Percentiles rank a stretch among this genome's conserved stretches.
Evolutionary conservation across 2,113 vertebrate genomes (phyloP).

Genomic region (Casuarius casuarius): DNA sequence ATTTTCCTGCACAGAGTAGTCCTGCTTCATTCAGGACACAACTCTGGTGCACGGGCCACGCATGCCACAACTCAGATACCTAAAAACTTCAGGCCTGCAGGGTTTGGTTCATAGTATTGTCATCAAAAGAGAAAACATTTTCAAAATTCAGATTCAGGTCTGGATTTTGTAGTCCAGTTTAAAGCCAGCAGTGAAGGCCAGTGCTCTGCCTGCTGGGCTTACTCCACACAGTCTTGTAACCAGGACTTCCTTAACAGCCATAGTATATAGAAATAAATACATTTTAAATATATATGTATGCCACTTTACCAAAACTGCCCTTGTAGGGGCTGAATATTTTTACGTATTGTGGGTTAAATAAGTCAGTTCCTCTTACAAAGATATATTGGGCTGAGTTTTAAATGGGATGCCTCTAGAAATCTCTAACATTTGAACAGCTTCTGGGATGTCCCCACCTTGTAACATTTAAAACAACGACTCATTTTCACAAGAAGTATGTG

Average conservation of each 20-base stretch:
- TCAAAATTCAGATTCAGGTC: background rate
- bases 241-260: background rate
- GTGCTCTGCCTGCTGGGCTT: background rate
- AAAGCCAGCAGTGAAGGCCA: background rate
- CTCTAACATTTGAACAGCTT: constrained; percentile 15
- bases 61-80: background rate
- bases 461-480: constrained; percentile 31
- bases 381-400: background rate
- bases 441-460: background rate
- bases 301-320: background rate
- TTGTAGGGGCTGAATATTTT: background rate
- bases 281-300: background rate
- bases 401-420: constrained; percentile 25
- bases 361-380: constrained; percentile 21
- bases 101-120: background rate
- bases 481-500: constrained; percentile 16
- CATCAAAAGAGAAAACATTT: background rate
- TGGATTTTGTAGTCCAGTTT: background rate
- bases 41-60: background rate
- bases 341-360: background rate
- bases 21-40: background rate
- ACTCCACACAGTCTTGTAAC: background rate
- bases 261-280: background rate
- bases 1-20: background rate
- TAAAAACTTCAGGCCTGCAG: background rate